Base-by-base conservation (phyloP, 2,797 vertebrate genomes). In the Pyrocephalus nanus region DNA sequence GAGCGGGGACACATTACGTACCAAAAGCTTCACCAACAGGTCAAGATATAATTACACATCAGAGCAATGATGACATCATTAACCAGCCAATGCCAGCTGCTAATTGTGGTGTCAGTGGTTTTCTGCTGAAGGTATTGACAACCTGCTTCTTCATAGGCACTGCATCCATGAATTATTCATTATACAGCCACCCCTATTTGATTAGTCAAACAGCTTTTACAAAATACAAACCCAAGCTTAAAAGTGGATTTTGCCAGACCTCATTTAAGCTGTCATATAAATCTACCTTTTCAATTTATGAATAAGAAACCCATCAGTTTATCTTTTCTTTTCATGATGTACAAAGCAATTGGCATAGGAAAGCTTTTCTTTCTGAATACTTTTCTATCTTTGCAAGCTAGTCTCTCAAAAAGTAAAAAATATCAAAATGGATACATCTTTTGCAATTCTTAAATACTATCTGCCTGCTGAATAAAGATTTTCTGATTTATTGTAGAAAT, bases 201-300 rank as follows among this genome's bases (percentile, higher is more conserved):
- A 96, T 89, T 92, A 95, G 61, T 64, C 45, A 79, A 80, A 86
- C 83, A 57, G 74, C 25, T 92, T 43, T 67, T 67, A 95, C 71
- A 84, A 67, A 65, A 45, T 67, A 86, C 54, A 75, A 92, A 92
- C 16, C 27, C 5, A 4, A 90, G 61, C 48, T 91, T 82, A 93
- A 75, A 82, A 91, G 58, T 65, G 29, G 54, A 91, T 95, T 95
- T 93, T 91, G 74, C 67, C 65, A 82, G 50, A 91, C 64, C 30
- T 80, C 75, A 93, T 96, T 96, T 96, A 92, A 93, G 48, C 60
- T 60, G 87, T 94, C 88, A 65, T 14, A 60, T 32, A 77, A 93
- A 61, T 71, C 30, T 88, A 66, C 20, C 32, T 72, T 77, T 95
- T 95, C 84, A 89, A 79, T 93, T 91, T 96, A 83, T 80, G 90